Base-by-base conservation (phyloP, 2,113 vertebrate species). In the Spea multiplicata region DNA sequence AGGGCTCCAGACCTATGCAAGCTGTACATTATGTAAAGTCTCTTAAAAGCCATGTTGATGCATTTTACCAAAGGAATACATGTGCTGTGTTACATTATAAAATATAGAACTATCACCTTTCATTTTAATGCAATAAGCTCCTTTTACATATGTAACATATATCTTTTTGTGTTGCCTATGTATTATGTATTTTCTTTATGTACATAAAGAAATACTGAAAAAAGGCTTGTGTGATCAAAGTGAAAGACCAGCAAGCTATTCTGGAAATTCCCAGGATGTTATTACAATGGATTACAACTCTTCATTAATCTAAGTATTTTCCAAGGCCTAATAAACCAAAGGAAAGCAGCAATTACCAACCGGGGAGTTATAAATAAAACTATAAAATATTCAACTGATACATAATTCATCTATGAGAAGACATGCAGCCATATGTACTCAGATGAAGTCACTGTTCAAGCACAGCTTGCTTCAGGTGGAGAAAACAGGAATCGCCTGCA, bases 351-450 rank as follows among this genome's bases (percentile, higher is more conserved):
- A 83, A 85, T 82, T 84, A 84, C 59, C 0, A 0, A 82, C 70
- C 47, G 52, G 65, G 82, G 70, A 85, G 55, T n/a, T 79, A 83
- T 80, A 86, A 87, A 81, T 76, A 84, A 89, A 83, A 73, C 50
- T 52, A 74, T 84, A 82, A 86, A 86, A 82, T 83, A 88, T 86
- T 85, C 73, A 83, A 62, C 73, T 85, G 78, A 86, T 88, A 71
- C 83, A 87, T 83, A 88, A 87, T 85, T 88, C 81, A 88, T 84
- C 66, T 71, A 70, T 61, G 73, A 86, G 76, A 84, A 87, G 84
- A 84, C 64, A 88, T 13, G 16, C 45, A 71, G n/a, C 80, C 83
- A 87, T 84, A 78, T 86, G 85, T 82, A 68, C 67, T 82, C 71
- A 73, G 69, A 70, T 87, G 67, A 83, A 86, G 68, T 83, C 81